Base-by-base conservation (phyloP, 37 sponge, comb jelly and placozoan genomes). In the Haliclona indistincta region DNA sequence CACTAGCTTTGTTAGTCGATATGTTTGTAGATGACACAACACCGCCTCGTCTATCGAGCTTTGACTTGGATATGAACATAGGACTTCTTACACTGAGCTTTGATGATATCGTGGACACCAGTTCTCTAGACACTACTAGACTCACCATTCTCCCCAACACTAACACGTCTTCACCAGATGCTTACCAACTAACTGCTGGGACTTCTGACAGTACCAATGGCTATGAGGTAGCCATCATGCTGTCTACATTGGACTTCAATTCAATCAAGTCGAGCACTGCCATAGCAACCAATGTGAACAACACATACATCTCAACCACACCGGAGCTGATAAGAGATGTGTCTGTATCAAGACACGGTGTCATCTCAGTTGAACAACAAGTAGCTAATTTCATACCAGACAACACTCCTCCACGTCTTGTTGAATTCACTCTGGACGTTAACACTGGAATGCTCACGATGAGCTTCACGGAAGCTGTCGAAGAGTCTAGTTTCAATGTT, bases 401-500 rank as follows among this genome's bases (percentile, higher is more conserved):
- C 60, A 70, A 68, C 17, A 88, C 87, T 4, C 43, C 43, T 10
- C 96, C 96, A 6, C 38, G 26, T 13, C 83, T 95, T 15, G 15
- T 36, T 25, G 71, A 73, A 20, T 91, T 88, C 54, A 74, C 60
- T 23, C 56, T 95, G 22, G 67, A 91, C 55, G 22, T 85, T 15
- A 72, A 88, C 75, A 39, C 45, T 17, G 89, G 89, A 6, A 78
- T 43, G 1, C 76, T 95, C 35, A 74, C 68, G 3, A 80, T 95
- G 7, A 95, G 85, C 26, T 95, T 95, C 61, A 63, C 81, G 22
- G 96, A 95, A 39, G 92, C 84, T 3, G 70, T 95, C 17, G 87
- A 92, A 3, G 77, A 47, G 7, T 49, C 34, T 20, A 85, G 84
- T 37, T 87, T 91, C 53, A 81, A 89, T 74, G 80, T 82, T 19